Percentiles rank a stretch among this genome's conserved stretches.
Conservation (phyloP, 2,888 invertebrate species). For the Onthophagus sagittarius region DNA sequence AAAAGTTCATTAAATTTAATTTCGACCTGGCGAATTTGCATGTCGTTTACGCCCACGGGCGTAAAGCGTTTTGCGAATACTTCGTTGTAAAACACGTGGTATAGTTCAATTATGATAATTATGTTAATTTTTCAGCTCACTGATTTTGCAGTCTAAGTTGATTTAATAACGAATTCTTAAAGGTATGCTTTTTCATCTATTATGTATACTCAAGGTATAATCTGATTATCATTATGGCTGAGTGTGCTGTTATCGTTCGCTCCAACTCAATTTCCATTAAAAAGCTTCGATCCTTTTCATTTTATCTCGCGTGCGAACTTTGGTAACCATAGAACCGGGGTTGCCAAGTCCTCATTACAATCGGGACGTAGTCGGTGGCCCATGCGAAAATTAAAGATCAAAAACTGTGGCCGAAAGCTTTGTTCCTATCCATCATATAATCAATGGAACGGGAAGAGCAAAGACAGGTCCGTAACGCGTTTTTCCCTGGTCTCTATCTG, state of each 20-base stretch:
- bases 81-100: not conserved
- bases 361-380: not conserved
- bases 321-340: not conserved
- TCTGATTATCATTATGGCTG: not conserved
- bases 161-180: too few relatives aligned
- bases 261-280: not conserved
- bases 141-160: not conserved
- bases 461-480: not conserved
- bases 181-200: not conserved
- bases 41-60: not conserved
- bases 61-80: not conserved
- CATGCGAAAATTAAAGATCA: not conserved
- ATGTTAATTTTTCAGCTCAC: not conserved
- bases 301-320: not conserved
- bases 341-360: not conserved
- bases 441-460: not conserved
- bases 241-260: not conserved
- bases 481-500: not conserved
- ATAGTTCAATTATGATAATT: not conserved
- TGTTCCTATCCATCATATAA: not conserved
- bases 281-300: not conserved
- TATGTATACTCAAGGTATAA: not conserved
- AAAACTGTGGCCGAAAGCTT: not conserved
- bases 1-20: slow-evolving; percentile 12
- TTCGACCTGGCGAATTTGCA: slow-evolving; percentile 8